Base-by-base conservation (phyloP, 1,140 invertebrate species). In the Luehdorfia chinensis region DNA sequence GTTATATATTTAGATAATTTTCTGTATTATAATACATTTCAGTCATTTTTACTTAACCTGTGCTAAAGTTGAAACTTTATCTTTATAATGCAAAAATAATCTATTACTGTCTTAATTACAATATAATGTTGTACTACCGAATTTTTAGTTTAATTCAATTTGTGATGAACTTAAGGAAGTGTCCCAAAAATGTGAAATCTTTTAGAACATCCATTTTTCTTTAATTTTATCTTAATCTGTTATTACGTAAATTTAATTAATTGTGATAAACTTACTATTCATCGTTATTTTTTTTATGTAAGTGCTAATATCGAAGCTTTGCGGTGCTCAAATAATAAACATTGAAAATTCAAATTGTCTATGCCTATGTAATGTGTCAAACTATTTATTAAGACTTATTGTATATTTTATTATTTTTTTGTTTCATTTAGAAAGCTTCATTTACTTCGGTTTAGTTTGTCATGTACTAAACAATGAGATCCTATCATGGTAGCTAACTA, bases 401-500 rank as follows among this genome's bases (percentile, higher is more conserved):
- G 27, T 53, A 62, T 12, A 31, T 31, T 12, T 31, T 31, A 12
- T 31, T 12, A 13, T 27, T 27, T 27, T 18, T n/a, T 12, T 25
- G 4, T 25, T n/a, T 41, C 33, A 18, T 34, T 18, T 30, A n/a
- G 9, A 14, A 23, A 28, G 21, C 33, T 19, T 59, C 52, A 48
- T 59, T 47, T 59, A 53, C 15, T 51, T 43, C 12, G 46, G 58
- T 64, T 59, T 55, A 57, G 59, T 66, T 57, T 56, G 61, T 66
- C 57, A 68, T 68, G 60, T 64, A 46, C 51, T 59, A 64, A 53
- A 68, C 54, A 44, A 33, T 23, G 28, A 44, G 39, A 45, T 50
- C 61, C 7, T 30, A 12, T 12, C 21, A 57, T 47, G 61, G 62
- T 74, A 78, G 68, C 63, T 71, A 69, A 64, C 50, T 69, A 53